Conservation (phyloP, 2,888 invertebrate species). For the Sussaba pulchella region DNA sequence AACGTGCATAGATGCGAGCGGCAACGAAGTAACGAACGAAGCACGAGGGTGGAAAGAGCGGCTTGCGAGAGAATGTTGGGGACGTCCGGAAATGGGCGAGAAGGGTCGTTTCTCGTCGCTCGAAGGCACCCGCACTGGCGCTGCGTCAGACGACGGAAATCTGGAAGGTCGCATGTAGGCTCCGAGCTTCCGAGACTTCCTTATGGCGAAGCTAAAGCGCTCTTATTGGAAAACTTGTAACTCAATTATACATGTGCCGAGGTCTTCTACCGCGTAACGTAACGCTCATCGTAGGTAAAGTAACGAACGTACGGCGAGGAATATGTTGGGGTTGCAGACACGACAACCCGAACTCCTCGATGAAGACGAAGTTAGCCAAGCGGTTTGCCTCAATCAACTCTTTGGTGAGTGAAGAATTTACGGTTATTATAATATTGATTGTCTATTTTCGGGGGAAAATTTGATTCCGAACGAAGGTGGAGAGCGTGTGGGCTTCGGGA, state of each 20-base stretch:
- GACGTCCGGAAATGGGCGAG: conserved; percentile 52
- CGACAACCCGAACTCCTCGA: background rate
- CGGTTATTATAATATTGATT: conserved; percentile 29
- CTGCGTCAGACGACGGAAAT: conserved; percentile 17
- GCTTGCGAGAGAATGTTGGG: conserved; percentile 1
- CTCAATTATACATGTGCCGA: conserved; percentile 45
- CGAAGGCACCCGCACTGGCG: background rate
- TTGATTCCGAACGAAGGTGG: background rate
- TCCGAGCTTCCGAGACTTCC: conserved; percentile 44
- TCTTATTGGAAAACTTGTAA: conserved; percentile 62
- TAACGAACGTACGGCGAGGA: conserved; percentile 25
- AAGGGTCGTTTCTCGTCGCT: conserved; percentile 34
- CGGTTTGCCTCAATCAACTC: conserved; percentile 33
- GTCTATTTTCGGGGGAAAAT: conserved; percentile 15
- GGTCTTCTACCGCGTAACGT: conserved; percentile 10
- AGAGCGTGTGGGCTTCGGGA: too few species aligned
- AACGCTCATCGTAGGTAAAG: conserved; percentile 4
- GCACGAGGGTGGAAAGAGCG: conserved; percentile 24
- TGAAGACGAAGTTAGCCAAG: conserved; percentile 25
- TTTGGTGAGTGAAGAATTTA: conserved; percentile 26
- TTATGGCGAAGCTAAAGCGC: conserved; percentile 57
- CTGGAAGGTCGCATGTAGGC: conserved; percentile 39
- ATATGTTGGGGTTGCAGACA: conserved; percentile 21
- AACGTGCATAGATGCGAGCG: conserved; percentile 53
- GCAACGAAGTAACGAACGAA: conserved; percentile 36